A percentile compares a stretch with the other conserved stretches of the same genome.
Conservation (phyloP, 2,888 invertebrate species). For the Teleogryllus oceanicus region DNA sequence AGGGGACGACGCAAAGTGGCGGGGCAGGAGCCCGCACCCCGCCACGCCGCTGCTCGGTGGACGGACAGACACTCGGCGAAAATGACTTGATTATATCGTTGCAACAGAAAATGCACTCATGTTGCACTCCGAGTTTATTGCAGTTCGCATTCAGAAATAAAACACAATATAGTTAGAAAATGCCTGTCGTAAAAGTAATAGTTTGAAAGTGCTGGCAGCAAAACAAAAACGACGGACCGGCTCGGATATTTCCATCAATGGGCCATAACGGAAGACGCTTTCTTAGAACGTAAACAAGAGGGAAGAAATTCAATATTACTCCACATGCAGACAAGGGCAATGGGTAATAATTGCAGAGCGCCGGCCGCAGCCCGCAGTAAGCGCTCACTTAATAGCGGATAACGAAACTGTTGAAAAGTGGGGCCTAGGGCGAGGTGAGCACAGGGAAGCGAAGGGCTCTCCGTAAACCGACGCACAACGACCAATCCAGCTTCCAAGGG, state of each 20-base stretch:
- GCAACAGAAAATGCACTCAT: slow-evolving; percentile 18
- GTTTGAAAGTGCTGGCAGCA: slow-evolving; percentile 9
- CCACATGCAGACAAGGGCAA: slow-evolving; percentile 18
- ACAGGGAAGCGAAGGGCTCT: background rate
- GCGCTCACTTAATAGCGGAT: background rate
- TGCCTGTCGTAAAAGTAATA: slow-evolving; percentile 18
- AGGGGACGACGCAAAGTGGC: too few relatives aligned
- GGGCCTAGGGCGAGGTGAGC: background rate
- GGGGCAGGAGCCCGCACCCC: background rate
- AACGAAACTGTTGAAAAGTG: slow-evolving; percentile 3
- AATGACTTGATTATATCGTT: slow-evolving; percentile 18
- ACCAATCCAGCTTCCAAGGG: too few relatives aligned
- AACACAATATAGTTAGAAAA: slow-evolving; percentile 18
- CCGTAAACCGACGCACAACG: too few relatives aligned
- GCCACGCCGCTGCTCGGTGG: background rate
- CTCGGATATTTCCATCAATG: slow-evolving; percentile 10
- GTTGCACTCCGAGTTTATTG: slow-evolving; percentile 10
- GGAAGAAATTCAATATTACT: slow-evolving; percentile 10
- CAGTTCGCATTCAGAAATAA: slow-evolving; percentile 11
- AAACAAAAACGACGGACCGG: background rate
- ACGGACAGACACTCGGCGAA: slow-evolving; percentile 9
- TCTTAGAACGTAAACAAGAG: slow-evolving; percentile 11
- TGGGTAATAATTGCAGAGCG: background rate
- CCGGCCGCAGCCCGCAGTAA: background rate
- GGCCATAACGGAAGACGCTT: slow-evolving; percentile 18